These are phyloP conservation scores for Byasa hedistus DNA, from an alignment of 2,888 invertebrate species.

Conservation along the genomic window DNA sequence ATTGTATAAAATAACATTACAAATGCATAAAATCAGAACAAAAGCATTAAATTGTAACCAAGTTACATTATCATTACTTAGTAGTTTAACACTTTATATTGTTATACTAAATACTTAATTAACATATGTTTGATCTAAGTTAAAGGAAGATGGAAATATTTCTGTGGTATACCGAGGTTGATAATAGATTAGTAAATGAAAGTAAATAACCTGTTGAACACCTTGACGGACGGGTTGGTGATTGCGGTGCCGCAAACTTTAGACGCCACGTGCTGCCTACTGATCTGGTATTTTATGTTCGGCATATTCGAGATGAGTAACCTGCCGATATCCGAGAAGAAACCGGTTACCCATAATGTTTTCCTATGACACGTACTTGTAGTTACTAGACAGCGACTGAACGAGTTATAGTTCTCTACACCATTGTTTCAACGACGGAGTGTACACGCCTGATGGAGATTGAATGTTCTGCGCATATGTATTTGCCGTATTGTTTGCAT, in stretches of 20 bases:
- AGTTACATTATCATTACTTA: too few relatives aligned
- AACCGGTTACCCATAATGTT: not conserved
- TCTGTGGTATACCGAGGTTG: not conserved
- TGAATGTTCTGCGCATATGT: constrained; percentile 8
- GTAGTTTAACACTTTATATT: too few relatives aligned
- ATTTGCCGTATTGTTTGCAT: constrained; percentile 15
- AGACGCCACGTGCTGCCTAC: not conserved
- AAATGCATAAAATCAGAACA: not conserved
- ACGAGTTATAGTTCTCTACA: not conserved
- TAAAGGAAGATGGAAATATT: not conserved
- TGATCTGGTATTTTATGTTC: not conserved
- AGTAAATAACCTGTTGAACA: constrained; percentile 2
- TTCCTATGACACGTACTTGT: not conserved
- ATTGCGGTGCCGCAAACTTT: not conserved
- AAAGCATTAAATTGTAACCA: not conserved
- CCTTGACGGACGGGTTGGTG: not conserved
- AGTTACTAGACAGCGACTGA: not conserved
- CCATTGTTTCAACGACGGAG: not conserved
- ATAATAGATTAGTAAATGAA: not conserved
- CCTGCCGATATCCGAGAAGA: not conserved
- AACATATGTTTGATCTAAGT: not conserved
- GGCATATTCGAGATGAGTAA: not conserved
- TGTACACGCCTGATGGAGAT: constrained; percentile 1
- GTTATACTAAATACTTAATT: too few relatives aligned
- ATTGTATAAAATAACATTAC: not conserved